Evolutionary conservation across 2,888 invertebrate species (phyloP).

Genomic region (Caenorhabditis becei): DNA sequence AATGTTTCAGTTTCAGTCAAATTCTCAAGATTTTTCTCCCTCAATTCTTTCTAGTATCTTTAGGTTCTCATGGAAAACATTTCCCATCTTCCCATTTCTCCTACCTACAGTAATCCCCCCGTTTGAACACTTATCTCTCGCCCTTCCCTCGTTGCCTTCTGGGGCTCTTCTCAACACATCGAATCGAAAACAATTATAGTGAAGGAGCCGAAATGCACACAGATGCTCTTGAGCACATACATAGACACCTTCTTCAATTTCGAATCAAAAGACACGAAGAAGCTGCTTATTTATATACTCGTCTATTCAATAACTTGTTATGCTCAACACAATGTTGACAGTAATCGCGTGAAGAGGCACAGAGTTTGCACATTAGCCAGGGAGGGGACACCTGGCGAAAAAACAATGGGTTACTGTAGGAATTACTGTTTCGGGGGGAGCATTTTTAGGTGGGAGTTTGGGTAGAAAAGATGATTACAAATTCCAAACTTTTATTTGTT

Average conservation of each 20-base stretch:
- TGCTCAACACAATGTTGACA: constrained; percentile 31
- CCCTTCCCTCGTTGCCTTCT: constrained; percentile 8
- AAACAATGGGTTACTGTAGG: constrained; percentile 21
- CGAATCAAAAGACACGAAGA: constrained; percentile 9
- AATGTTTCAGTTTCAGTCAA: no score
- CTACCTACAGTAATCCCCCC: no score
- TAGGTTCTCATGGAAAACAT: no score
- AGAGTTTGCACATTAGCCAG: neutral
- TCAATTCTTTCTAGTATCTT: no score
- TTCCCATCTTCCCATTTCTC: no score
- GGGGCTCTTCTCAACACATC: constrained; percentile 3
- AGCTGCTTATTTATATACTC: constrained; percentile 2
- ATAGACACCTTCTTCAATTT: constrained; percentile 14
- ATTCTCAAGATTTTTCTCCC: no score
- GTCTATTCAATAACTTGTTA: neutral
- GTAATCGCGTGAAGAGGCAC: constrained; percentile 49
- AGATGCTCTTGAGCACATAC: constrained; percentile 29
- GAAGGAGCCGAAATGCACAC: constrained; percentile 47
- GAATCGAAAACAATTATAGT: constrained; percentile 56
- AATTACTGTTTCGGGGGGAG: neutral
- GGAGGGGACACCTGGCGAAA: constrained; percentile 20
- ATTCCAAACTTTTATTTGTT: no score
- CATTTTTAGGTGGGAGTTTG: no score
- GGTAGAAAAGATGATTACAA: no score
- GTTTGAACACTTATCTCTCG: neutral